Evolutionary conservation across 2,797 vertebrate genomes (phyloP).

Genomic region (Cryptoprocta ferox): DNA sequence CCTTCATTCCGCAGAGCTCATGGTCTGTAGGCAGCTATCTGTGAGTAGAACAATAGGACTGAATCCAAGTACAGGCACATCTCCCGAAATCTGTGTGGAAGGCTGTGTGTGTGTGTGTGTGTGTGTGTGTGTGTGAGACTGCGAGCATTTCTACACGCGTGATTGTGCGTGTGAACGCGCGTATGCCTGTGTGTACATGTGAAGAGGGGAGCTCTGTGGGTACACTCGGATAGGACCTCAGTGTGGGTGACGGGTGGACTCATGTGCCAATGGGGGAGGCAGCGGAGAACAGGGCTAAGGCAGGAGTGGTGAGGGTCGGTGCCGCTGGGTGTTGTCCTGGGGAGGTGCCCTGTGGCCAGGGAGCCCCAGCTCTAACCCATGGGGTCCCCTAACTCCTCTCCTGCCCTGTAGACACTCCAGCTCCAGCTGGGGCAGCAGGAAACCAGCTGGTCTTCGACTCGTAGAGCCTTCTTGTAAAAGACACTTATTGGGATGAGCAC

Average conservation of each 20-base stretch:
- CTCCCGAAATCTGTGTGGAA: not conserved
- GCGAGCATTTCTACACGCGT: not conserved
- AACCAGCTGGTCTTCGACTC: not conserved
- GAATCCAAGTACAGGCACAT: fast-evolving
- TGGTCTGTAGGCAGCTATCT: not conserved
- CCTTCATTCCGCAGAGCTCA: not conserved
- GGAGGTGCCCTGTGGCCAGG: not conserved
- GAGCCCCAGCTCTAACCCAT: not conserved
- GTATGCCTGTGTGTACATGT: no score
- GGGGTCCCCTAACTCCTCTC: not conserved
- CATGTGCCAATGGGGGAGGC: not conserved
- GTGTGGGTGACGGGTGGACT: not conserved
- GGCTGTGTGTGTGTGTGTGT: not conserved
- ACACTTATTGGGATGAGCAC: no score
- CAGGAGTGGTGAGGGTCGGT: not conserved
- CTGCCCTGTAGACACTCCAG: not conserved
- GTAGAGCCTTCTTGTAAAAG: not conserved
- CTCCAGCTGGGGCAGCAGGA: not conserved
- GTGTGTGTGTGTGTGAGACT: not conserved
- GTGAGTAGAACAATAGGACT: not conserved
- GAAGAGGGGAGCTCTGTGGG: not conserved
- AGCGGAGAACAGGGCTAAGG: not conserved
- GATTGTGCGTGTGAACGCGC: not conserved
- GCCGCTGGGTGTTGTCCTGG: not conserved
- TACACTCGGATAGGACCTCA: not conserved